Evolutionary conservation across 2,888 invertebrate genomes (phyloP), one percentile per base, ranked within the genome.

Genomic region (Hypselothyrea guttata): DNA sequence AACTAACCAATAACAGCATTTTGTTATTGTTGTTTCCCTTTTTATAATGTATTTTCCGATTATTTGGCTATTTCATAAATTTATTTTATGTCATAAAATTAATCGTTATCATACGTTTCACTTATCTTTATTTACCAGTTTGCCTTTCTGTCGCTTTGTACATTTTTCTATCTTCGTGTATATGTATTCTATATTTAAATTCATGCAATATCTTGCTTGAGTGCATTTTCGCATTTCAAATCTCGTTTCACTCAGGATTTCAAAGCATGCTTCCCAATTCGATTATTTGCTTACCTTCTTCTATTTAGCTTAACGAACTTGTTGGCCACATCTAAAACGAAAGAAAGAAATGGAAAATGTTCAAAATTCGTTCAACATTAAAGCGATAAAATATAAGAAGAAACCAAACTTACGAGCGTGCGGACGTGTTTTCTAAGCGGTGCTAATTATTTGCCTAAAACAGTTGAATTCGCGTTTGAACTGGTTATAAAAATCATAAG

Each of bases 221-320:
- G 16, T 58, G 53, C 18, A 38, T 22, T 13, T 12, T 35, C 27
- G 30, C 56, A 38, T 41, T 52, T 30, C 22, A 22, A 22, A 22
- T 22, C 22, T 22, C 22, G 22, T 22, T 22, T 22, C 22, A 4
- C 22, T 22, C 22, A 4, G 22, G 30, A 30, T 60, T 53, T 35
- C 38, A 54, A 67, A 60, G 22, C 60, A 38, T 34, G 9, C 40
- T 30, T 30, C 45, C 42, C 55, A 48, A 68, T 65, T 59, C 74
- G 82, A 63, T 81, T 84, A 76, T 76, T 69, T 68, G 62, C 55
- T 65, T 63, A 60, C 74, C 65, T 69, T 75, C 40, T 61, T 77
- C 44, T 63, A 51, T 77, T 71, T 49, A 38, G 60, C 64, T 54
- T 74, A 77, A 82, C 83, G 71, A 82, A 78, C 66, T 62, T 57